Base-by-base conservation (phyloP, 2,797 vertebrate species). In the Rhabdomys pumilio region DNA sequence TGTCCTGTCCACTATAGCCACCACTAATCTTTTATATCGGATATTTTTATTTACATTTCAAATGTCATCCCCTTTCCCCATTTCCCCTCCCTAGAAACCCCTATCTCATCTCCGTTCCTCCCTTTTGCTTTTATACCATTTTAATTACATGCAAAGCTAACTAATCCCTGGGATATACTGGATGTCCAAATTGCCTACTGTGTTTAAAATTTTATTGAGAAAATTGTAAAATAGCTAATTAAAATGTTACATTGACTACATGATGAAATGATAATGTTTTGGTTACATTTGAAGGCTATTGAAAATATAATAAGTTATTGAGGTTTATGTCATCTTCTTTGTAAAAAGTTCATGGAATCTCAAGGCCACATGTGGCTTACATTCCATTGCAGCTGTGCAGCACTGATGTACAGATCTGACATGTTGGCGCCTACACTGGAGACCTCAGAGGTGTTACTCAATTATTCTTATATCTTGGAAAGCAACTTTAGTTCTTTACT, bases 181-280 rank as follows among this genome's bases (percentile, higher is more conserved):
- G 29, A 57, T 38, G 3, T 47, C 1, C 19, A 83, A 89, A 65
- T 13, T 69, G 26, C 4, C 75, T 31, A 38, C 1, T 7, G 2
- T 12, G 87, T 85, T 88, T 85, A 11, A 89, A 61, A 50, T 41
- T 89, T 55, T 84, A 61, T 34, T 85, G 57, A 84, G n/a, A 94
- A 94, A 89, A 61, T 41, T 55, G 9, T 41, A 13, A 73, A 82
- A 31, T 81, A 76, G 50, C 1, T 93, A 47, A 63, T 34, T 50
- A 65, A 47, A 86, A 29, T 59, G 73, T 92, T 47, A 44, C 44
- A 65, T 63, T 44, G 61, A 77, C 83, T 50, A 17, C 1, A 31
- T 82, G 15, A 55, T 81, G 38, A 96, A 82, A 89, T 72, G 17
- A 73, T 57, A 77, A 67, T 9, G 63, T 77, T 85, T 72, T 89